Percentiles rank a stretch among this genome's conserved stretches.
These are phyloP conservation scores for Nanorana parkeri DNA, from an alignment of 2,113 vertebrate genomes.

Conservation along the genomic window DNA sequence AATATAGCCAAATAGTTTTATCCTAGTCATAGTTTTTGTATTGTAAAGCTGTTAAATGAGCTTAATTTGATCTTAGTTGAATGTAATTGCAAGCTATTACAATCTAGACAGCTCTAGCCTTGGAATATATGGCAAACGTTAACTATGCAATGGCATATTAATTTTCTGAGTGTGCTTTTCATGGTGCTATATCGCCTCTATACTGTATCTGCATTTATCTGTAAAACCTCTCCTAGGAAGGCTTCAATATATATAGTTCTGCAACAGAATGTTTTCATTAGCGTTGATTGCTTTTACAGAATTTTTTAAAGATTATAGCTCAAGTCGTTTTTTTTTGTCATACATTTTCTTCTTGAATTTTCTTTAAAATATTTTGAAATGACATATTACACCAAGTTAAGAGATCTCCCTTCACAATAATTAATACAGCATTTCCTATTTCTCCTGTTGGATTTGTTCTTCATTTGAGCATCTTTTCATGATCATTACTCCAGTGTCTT, in stretches of 20 bases:
- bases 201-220: slow-evolving; percentile 21
- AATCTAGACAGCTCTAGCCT: background rate
- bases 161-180: slow-evolving; percentile 60
- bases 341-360: slow-evolving; percentile 62
- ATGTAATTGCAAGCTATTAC: slow-evolving; percentile 31
- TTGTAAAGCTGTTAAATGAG: slow-evolving; percentile 5
- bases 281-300: slow-evolving; percentile 67
- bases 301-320: slow-evolving; percentile 60
- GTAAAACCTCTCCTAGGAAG: slow-evolving; percentile 61
- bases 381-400: slow-evolving; percentile 60
- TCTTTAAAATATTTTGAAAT: slow-evolving; percentile 57
- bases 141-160: slow-evolving; percentile 59
- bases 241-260: slow-evolving; percentile 60
- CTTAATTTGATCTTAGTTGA: slow-evolving; percentile 40
- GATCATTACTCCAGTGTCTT: slow-evolving; percentile 65
- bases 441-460: slow-evolving; percentile 62
- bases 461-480: slow-evolving; percentile 65
- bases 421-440: slow-evolving; percentile 65
- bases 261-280: slow-evolving; percentile 66
- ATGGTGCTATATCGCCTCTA: slow-evolving; percentile 52
- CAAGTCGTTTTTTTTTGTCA: slow-evolving; percentile 63
- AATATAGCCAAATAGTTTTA: background rate
- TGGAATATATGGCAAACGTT: slow-evolving; percentile 16
- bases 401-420: slow-evolving; percentile 64
- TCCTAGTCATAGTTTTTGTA: background rate